Evolutionary conservation across 2,113 vertebrate species (phyloP).

Genomic region (Proteles cristata): DNA sequence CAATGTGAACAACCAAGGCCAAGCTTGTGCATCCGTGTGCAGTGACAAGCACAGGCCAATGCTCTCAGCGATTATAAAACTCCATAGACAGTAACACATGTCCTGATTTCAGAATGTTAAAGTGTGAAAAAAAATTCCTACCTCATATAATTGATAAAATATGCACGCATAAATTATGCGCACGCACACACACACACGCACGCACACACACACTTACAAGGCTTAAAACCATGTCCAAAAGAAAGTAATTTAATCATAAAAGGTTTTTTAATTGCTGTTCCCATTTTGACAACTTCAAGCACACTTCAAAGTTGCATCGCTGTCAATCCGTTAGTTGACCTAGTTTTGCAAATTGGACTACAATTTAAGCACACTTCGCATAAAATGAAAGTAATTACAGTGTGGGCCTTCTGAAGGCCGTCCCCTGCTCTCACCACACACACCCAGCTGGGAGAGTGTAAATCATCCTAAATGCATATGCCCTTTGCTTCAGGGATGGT

Average conservation of each 20-base stretch:
- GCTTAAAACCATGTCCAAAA: background rate
- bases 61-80: background rate
- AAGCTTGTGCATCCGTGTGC: background rate
- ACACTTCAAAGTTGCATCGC: conserved; percentile 34
- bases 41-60: background rate
- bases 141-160: background rate
- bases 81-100: too few species aligned
- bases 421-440: background rate
- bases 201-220: too few species aligned
- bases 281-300: conserved; percentile 47
- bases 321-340: background rate
- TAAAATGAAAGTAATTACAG: conserved; percentile 55
- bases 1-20: background rate
- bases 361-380: conserved; percentile 14
- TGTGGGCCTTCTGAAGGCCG: conserved; percentile 25
- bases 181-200: background rate
- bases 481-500: background rate
- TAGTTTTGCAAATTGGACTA: background rate
- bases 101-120: background rate
- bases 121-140: background rate
- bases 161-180: background rate
- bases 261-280: conserved; percentile 40
- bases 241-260: conserved; percentile 43
- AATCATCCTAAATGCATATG: background rate
- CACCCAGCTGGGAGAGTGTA: background rate